Evolutionary conservation across 1,140 invertebrate species (phyloP).

Genomic region (Homalodisca vitripennis): DNA sequence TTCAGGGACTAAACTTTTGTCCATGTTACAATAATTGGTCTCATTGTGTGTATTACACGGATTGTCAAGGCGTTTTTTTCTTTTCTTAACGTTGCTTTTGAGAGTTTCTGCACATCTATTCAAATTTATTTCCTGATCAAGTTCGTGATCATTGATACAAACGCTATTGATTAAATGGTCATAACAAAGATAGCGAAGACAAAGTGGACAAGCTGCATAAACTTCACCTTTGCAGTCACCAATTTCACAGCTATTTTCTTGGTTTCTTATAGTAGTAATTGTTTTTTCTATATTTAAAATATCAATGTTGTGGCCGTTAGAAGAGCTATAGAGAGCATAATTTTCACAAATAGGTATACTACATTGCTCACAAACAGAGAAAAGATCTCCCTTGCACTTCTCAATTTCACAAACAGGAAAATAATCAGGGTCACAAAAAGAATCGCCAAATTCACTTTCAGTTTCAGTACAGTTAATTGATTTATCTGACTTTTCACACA

Average conservation of each 20-base stretch:
- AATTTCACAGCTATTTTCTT: background rate
- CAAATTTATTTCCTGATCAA: background rate
- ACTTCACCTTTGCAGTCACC: background rate
- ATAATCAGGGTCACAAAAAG: conserved; percentile 9
- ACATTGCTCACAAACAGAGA: background rate
- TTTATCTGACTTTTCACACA: background rate
- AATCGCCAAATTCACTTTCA: background rate
- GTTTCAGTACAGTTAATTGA: background rate
- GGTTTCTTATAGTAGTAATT: background rate
- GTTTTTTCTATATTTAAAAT: background rate
- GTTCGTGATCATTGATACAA: background rate
- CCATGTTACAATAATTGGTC: no score
- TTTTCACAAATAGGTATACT: background rate
- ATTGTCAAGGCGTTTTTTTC: background rate
- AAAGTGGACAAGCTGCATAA: background rate
- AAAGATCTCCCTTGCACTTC: background rate
- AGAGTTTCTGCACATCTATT: background rate
- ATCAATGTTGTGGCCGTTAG: background rate
- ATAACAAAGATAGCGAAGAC: background rate
- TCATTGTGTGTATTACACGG: background rate
- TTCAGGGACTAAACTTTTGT: background rate
- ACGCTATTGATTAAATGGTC: background rate
- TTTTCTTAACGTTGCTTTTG: background rate
- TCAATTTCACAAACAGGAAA: conserved; percentile 1
- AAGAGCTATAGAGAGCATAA: background rate